Base-by-base conservation (phyloP, 37 sponge, comb jelly and placozoan species). In the Chondrosia reniformis region DNA sequence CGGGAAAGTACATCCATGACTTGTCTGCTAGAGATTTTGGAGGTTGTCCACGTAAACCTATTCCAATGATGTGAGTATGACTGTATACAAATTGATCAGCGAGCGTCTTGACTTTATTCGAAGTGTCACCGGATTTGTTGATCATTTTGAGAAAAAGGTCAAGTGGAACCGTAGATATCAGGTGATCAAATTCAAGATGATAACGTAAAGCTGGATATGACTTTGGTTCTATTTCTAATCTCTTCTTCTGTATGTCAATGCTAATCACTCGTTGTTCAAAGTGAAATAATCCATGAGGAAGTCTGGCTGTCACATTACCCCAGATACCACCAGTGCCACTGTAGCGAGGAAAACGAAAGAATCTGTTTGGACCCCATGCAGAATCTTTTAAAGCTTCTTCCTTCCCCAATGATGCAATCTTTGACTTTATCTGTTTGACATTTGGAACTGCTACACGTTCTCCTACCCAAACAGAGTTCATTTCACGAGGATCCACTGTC, bases 1-100 rank as follows among this genome's bases (percentile, higher is more conserved):
- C 85, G 33, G 85, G 85, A 56, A 84, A 84, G 37, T 84, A 84
- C 4, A 84, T 84, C 85, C 85, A 84, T 2, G 62, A 79, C 63
- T 78, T 84, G 63, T 72, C 74, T 9, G 46, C 79, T 41, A 84
- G 52, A 33, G 45, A 31, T 4, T 55, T 31, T 12, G 79, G 79
- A 42, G 85, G 45, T 27, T 78, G 61, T 0, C 85, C 85, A 13
- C 46, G 41, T 9, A 84, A 28, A 33, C 85, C 85, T 13, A 84
- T 62, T n/a, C 85, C 84, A 21, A 84, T 78, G 28, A 84, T 67
- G 39, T 84, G 85, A 1, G 85, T 84, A 67, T 78, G 79, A 1
- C 63, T 49, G 74, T 79, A 79, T 17, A 84, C 46, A n/a, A 78
- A 39, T 19, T 59, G 27, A 12, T 54, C 22, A 33, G 79, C 73